Evolutionary conservation across 2,113 vertebrate species (phyloP), one percentile per base, ranked within the genome.

Genomic region (Mungos mungo): DNA sequence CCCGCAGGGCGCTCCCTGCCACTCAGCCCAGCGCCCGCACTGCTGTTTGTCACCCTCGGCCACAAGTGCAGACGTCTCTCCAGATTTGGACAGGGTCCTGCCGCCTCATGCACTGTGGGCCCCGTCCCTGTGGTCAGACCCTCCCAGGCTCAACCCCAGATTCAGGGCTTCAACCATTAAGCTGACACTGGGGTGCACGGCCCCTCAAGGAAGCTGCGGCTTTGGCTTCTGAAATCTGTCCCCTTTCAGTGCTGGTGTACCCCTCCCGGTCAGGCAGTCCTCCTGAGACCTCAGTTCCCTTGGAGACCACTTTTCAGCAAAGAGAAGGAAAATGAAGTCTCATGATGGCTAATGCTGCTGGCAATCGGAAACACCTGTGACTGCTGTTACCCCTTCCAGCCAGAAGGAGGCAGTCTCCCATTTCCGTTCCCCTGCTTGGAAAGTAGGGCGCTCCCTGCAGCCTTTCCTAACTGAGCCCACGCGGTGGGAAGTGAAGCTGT

Each of bases 1-100:
- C 0, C 0, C 0, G 16, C 5, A 0, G 9, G 0, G 54, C 1
- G 1, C 0, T 25, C 7, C 35, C 33, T 0, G 27, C 7, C 18
- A 0, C 50, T 0, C 0, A 1, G 0, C 35, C 50, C 41, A 0
- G 3, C 0, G 11, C 50, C 87, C 15, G 9, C 0, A 1, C 1
- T 0, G 63, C 2, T 0, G 2, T 25, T 18, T 2, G 33, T 0
- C 7, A 0, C 0, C 0, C 2, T 19, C 0, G 3, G 74, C 68
- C 71, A 79, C 79, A 0, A 0, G 0, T 0, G 23, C 14, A 23
- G 2, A 19, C n/a, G 2, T 29, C 68, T 33, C n/a, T 33, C 3
- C 16, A 0, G 81, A 45, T 9, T 19, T 12, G 11, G 18, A 12
- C 7, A 1, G 88, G 88, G 0, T 2, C 1, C 45, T 23, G 33